Percentiles rank a stretch among this genome's conserved stretches.
Conservation (phyloP, 2,797 vertebrate species). For the Arrhamphus sclerolepis region DNA sequence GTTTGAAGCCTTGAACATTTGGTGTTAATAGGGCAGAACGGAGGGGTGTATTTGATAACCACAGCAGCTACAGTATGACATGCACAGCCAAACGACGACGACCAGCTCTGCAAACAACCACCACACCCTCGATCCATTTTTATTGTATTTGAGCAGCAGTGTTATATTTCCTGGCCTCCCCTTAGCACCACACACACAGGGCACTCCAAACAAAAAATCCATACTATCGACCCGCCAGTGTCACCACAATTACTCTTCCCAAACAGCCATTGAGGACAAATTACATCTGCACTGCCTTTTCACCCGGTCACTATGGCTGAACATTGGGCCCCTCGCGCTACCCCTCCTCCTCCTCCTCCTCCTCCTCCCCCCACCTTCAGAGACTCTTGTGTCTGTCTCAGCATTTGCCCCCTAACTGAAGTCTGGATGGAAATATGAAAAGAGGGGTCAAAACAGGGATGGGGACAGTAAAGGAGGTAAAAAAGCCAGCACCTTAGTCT, state of each 20-base stretch:
- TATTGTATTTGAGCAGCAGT: conserved; percentile 97
- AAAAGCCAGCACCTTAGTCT: conserved; percentile 21
- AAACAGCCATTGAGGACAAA: conserved; percentile 99
- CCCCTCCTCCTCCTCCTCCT: conserved; percentile 52
- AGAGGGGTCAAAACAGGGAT: conserved; percentile 53
- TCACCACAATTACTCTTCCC: conserved; percentile 99
- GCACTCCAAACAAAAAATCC: conserved; percentile 99
- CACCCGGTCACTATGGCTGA: conserved; percentile 95
- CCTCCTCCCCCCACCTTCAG: conserved; percentile 44
- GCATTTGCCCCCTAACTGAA: conserved; percentile 57
- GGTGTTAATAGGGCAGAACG: conserved; percentile 81
- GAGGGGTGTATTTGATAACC: conserved; percentile 88
- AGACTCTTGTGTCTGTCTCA: conserved; percentile 66
- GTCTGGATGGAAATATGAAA: conserved; percentile 54
- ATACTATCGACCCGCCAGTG: conserved; percentile 98
- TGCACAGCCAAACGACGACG: conserved; percentile 88
- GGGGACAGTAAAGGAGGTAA: conserved; percentile 34
- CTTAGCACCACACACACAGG: conserved; percentile 99
- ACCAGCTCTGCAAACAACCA: conserved; percentile 92
- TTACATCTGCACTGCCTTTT: conserved; percentile 99
- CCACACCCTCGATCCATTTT: conserved; percentile 97
- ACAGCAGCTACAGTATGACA: conserved; percentile 90
- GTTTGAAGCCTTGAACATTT: conserved; percentile 83
- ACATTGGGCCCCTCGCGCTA: conserved; percentile 84
- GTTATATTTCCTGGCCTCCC: conserved; percentile 97